phyloP scores from a whole-genome alignment of 2,113 vertebrate species.

The Phycodurus eques region DNA sequence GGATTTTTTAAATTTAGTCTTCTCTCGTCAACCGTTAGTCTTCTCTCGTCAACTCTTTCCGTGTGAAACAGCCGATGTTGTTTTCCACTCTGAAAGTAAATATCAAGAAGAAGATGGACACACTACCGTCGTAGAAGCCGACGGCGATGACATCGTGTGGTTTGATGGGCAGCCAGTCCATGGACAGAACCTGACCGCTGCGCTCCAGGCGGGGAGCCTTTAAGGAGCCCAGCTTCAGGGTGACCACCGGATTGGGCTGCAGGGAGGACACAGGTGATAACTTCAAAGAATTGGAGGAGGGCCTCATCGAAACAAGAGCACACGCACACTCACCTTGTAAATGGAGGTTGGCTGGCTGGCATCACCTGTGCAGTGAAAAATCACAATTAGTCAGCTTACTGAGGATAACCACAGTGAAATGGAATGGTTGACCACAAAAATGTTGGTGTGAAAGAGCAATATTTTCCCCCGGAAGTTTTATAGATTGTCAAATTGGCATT shows the following conservation, averaged over 20 bases:
- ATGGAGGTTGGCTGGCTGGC: slow-evolving; percentile 39
- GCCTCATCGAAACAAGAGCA: neutral
- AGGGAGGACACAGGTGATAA: neutral
- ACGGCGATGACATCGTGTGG: slow-evolving; percentile 86
- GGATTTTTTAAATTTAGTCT: too few species aligned
- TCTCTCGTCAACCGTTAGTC: too few species aligned
- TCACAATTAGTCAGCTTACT: neutral
- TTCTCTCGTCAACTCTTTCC: neutral
- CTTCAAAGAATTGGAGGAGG: neutral
- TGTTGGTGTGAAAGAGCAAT: too few species aligned
- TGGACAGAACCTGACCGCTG: slow-evolving; percentile 84
- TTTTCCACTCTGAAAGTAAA: slow-evolving; percentile 4
- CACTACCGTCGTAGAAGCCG: slow-evolving; percentile 89
- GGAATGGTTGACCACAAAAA: neutral
- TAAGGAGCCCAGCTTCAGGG: slow-evolving; percentile 82
- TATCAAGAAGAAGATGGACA: neutral
- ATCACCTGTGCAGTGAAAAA: slow-evolving; percentile 51
- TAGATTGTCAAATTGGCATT: too few species aligned
- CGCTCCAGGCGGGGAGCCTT: slow-evolving; percentile 65
- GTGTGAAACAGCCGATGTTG: too few species aligned
- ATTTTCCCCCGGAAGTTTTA: too few species aligned
- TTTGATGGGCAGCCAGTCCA: slow-evolving; percentile 87
- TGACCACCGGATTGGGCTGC: slow-evolving; percentile 69
- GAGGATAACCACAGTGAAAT: neutral
- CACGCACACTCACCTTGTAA: slow-evolving; percentile 61